Percentiles rank a stretch among this genome's conserved stretches.
Evolutionary conservation across 92 coral and sea anemone genomes (phyloP).

Genomic region (Pocillopora meandrina): DNA sequence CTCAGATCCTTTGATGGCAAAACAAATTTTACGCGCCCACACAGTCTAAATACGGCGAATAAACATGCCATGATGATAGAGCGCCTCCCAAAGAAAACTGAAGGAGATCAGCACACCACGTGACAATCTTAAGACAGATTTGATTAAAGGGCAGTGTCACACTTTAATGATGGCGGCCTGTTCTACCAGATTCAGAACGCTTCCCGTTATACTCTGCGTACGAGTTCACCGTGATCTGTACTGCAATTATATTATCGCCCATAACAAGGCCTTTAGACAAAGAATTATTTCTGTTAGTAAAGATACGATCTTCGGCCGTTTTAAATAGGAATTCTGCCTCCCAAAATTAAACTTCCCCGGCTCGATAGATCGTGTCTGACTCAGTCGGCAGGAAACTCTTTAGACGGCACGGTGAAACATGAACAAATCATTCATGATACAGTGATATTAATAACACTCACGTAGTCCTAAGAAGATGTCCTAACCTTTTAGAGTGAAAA

Average conservation of each 20-base stretch:
- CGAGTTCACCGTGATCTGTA: not conserved
- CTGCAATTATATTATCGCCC: not conserved
- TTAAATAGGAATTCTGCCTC: not conserved
- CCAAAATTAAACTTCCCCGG: conserved; percentile 18
- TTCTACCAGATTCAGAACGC: not conserved
- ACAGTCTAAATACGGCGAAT: not conserved
- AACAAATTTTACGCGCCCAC: too few species aligned
- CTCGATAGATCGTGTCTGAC: conserved; percentile 32
- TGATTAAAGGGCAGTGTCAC: conserved; percentile 40
- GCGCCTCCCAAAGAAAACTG: not conserved
- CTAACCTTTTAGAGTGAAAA: conserved; percentile 9
- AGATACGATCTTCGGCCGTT: not conserved
- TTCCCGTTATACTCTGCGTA: conserved; percentile 27
- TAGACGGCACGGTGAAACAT: not conserved
- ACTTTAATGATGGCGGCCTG: conserved; percentile 26
- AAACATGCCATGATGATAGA: not conserved
- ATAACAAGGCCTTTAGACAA: not conserved
- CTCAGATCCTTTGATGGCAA: too few species aligned
- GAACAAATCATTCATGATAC: conserved; percentile 12
- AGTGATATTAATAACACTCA: conserved; percentile 29
- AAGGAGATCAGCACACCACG: conserved; percentile 5
- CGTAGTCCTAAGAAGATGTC: conserved; percentile 28
- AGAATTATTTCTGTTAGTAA: conserved; percentile 9
- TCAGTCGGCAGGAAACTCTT: not conserved
- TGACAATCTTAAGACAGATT: conserved; percentile 30